Percentiles rank a stretch among this genome's conserved stretches.
Conservation (phyloP, 2,888 invertebrate genomes). For the Agriopis leucophaearia region DNA sequence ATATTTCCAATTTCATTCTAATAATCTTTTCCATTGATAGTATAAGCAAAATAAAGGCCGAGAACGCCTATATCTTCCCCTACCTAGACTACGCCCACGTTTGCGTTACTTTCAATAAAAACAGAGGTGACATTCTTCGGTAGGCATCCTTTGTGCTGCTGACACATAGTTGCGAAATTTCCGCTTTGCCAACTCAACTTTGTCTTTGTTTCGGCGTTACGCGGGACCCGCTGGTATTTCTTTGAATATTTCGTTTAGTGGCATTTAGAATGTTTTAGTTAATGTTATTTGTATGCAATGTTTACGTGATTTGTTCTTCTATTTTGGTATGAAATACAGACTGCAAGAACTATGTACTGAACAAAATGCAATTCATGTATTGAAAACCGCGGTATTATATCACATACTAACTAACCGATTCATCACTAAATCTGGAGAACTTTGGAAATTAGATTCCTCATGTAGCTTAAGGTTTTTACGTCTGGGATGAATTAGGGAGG, state of each 20-base stretch:
- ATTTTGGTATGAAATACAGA: neutral
- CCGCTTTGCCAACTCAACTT: slow-evolving; percentile 46
- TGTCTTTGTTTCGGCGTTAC: slow-evolving; percentile 13
- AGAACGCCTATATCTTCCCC: neutral
- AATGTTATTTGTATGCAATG: slow-evolving; percentile 14
- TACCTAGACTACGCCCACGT: neutral
- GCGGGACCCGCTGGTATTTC: slow-evolving; percentile 17
- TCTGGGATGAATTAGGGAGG: too few species aligned
- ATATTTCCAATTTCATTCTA: neutral
- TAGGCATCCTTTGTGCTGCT: slow-evolving; percentile 56
- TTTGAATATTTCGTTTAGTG: slow-evolving; percentile 28
- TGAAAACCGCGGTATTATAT: too few species aligned
- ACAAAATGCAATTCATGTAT: neutral
- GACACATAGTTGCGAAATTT: slow-evolving; percentile 62
- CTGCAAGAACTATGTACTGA: neutral
- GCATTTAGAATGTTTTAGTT: slow-evolving; percentile 24
- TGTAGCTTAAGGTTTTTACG: too few species aligned
- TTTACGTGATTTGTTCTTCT: neutral
- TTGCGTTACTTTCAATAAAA: slow-evolving; percentile 48
- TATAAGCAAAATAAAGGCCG: neutral
- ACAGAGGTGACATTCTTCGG: slow-evolving; percentile 55
- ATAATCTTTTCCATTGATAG: neutral
- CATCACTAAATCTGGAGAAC: too few species aligned
- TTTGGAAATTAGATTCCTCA: too few species aligned
- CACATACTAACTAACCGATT: too few species aligned